Evolutionary conservation across 2,797 vertebrate genomes (phyloP).

Genomic region (Chromobotia macracanthus): DNA sequence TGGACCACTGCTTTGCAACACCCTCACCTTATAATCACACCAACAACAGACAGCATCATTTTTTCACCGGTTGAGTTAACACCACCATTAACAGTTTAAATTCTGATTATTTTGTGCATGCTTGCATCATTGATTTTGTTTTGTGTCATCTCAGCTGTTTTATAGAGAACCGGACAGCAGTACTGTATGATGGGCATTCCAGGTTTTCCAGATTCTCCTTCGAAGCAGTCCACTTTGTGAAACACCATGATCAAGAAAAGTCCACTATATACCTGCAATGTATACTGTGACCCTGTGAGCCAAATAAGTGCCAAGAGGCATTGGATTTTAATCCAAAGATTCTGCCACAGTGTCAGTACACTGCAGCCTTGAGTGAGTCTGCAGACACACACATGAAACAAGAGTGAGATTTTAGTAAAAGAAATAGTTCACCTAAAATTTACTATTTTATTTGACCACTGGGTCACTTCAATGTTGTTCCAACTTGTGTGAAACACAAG

Average conservation of each 20-base stretch:
- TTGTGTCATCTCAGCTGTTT: conserved; percentile 66
- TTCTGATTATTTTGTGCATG: no score
- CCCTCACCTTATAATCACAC: conserved; percentile 69
- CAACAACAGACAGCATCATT: conserved; percentile 63
- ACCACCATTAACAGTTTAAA: background rate
- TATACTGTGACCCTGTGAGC: conserved; percentile 78
- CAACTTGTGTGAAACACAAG: background rate
- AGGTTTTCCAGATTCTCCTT: conserved; percentile 73
- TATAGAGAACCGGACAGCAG: conserved; percentile 52
- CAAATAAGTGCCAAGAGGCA: conserved; percentile 71
- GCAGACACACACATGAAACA: conserved; percentile 7
- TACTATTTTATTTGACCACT: background rate
- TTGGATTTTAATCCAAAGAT: conserved; percentile 57
- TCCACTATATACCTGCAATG: conserved; percentile 81
- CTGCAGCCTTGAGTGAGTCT: conserved; percentile 50
- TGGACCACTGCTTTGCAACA: conserved; percentile 82
- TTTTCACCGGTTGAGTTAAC: conserved; percentile 76
- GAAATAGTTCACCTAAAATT: background rate
- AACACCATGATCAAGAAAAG: conserved; percentile 69
- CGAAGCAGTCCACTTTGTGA: conserved; percentile 80
- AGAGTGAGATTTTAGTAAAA: background rate
- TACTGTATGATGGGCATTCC: conserved; percentile 72
- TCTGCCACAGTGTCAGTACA: conserved; percentile 73
- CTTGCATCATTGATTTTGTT: background rate
- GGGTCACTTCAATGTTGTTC: background rate